Evolutionary conservation across 1,140 invertebrate species (phyloP).

Genomic region (Panagrolaimus sp.): DNA sequence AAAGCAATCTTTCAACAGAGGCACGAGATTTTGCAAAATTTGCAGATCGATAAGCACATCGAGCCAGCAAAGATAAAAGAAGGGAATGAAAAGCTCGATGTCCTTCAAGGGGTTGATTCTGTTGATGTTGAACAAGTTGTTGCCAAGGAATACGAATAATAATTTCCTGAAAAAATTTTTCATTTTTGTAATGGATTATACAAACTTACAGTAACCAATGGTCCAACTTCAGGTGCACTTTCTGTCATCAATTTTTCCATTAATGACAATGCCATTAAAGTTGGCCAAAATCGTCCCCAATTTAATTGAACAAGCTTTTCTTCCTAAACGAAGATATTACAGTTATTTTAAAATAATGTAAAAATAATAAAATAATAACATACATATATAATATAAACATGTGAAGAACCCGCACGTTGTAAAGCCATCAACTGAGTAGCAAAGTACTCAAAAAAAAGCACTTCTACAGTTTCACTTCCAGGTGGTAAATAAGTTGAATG

Average conservation of each 20-base stretch:
- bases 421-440: constrained; percentile 19
- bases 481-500: constrained; percentile 41
- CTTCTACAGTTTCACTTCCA: constrained; percentile 33
- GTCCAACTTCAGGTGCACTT: constrained; percentile 22
- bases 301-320: constrained; percentile 29
- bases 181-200: constrained; percentile 34
- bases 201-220: constrained; percentile 33
- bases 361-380: not conserved
- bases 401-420: constrained; percentile 31
- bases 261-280: constrained; percentile 28
- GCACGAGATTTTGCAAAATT: constrained; percentile 43
- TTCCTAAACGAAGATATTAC: constrained; percentile 23
- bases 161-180: not conserved
- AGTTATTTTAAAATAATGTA: not conserved
- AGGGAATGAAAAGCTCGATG: constrained; percentile 38
- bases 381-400: constrained; percentile 42
- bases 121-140: constrained; percentile 23
- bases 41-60: constrained; percentile 22
- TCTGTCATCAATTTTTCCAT: constrained; percentile 34
- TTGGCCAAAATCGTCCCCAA: constrained; percentile 46
- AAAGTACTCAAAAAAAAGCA: constrained; percentile 42
- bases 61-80: constrained; percentile 29
- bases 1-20: constrained; percentile 32
- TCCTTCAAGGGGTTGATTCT: constrained; percentile 37
- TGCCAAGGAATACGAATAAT: not conserved